These are phyloP conservation scores for Phaedon cochleariae DNA, from an alignment of 2,888 invertebrate species.

Conservation along the genomic window DNA sequence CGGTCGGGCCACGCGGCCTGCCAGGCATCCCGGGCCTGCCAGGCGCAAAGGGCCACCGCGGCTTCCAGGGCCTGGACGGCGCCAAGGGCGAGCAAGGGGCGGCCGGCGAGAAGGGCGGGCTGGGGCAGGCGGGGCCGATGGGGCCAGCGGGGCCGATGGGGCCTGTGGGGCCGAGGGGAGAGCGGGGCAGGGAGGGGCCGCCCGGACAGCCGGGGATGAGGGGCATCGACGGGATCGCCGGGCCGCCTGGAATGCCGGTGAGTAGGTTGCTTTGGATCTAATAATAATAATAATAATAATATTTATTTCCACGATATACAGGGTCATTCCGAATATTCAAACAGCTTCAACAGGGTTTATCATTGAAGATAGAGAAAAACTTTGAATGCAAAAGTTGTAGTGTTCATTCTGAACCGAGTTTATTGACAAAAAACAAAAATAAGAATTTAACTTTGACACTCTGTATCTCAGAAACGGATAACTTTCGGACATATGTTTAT, in stretches of 20 bases:
- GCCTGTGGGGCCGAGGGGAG: constrained; percentile 80
- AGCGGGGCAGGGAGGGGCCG: constrained; percentile 85
- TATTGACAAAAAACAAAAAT: too few relatives aligned
- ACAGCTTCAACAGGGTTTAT: too few relatives aligned
- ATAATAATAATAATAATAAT: too few relatives aligned
- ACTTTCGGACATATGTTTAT: too few relatives aligned
- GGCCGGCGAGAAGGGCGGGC: constrained; percentile 78
- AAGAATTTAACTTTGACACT: too few relatives aligned
- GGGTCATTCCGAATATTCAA: too few relatives aligned
- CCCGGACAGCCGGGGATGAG: constrained; percentile 79
- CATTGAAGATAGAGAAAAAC: too few relatives aligned
- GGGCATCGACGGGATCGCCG: constrained; percentile 81
- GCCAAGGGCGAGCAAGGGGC: constrained; percentile 82
- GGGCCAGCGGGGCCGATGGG: constrained; percentile 79
- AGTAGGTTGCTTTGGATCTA: constrained; percentile 40
- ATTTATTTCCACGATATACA: too few relatives aligned
- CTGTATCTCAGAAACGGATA: too few relatives aligned
- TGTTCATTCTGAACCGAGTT: too few relatives aligned
- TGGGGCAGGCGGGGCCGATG: constrained; percentile 73
- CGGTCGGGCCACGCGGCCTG: constrained; percentile 76
- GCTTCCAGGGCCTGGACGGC: constrained; percentile 82
- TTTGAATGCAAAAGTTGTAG: too few relatives aligned
- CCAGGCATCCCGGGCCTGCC: constrained; percentile 81
- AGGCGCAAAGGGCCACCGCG: constrained; percentile 84
- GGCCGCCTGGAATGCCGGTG: constrained; percentile 80